Conservation (phyloP, 2,113 vertebrate species). For the Antechinus stuartii region DNA sequence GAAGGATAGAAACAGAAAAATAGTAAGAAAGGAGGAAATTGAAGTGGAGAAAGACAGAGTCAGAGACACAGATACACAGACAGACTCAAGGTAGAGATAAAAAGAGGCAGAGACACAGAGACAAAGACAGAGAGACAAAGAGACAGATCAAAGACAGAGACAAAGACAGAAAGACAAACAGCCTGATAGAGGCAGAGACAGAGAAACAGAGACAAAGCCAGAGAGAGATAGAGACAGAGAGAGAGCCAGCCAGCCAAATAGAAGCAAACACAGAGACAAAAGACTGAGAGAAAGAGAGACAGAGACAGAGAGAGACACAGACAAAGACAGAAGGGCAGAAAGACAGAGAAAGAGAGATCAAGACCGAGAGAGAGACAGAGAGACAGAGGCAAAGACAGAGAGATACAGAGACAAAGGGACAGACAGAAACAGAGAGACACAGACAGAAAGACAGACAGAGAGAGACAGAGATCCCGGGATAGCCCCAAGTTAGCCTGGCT, state of each 20-base stretch:
- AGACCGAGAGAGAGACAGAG: not conserved
- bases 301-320: slow-evolving; percentile 27
- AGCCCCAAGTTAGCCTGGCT: not conserved
- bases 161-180: not conserved
- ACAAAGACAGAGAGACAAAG: not conserved
- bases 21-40: not conserved
- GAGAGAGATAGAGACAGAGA: not conserved
- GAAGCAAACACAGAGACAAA: not conserved
- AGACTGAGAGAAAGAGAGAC: not conserved
- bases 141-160: slow-evolving; percentile 18
- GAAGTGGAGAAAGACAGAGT: not conserved
- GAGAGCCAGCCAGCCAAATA: not conserved
- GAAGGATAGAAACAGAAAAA: not conserved
- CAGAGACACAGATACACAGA: slow-evolving; percentile 31
- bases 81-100: slow-evolving; percentile 26
- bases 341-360: slow-evolving; percentile 1
- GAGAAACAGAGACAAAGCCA: slow-evolving; percentile 19
- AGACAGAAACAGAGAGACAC: too few relatives aligned
- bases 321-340: not conserved
- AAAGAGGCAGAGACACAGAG: slow-evolving; percentile 29
- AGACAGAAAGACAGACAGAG: too few relatives aligned
- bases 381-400: not conserved
- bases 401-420: too few relatives aligned
- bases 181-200: not conserved
- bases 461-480: not conserved